Evolutionary conservation across 2,888 invertebrate genomes (phyloP).

Genomic region (Pantelozetes paolii): DNA sequence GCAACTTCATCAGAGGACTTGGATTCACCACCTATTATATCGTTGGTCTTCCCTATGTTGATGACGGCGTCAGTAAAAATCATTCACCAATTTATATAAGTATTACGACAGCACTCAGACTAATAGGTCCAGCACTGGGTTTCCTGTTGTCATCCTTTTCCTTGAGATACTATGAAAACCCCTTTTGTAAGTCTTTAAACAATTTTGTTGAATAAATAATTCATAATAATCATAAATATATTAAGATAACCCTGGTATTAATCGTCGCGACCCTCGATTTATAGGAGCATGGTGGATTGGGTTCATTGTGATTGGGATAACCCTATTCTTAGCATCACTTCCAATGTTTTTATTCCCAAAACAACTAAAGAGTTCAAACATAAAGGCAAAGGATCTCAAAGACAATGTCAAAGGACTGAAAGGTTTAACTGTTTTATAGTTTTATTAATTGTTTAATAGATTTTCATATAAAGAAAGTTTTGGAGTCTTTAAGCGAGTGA

Average conservation of each 20-base stretch:
- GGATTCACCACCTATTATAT: conserved; percentile 46
- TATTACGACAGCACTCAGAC: conserved; percentile 43
- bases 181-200: conserved; percentile 32
- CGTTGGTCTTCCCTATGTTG: conserved; percentile 45
- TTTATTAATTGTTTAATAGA: not conserved
- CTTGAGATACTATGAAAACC: conserved; percentile 47
- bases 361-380: conserved; percentile 27
- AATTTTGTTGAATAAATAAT: conserved; percentile 20
- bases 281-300: conserved; percentile 50
- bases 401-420: conserved; percentile 32
- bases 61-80: conserved; percentile 45
- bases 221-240: not conserved
- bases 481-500: conserved; percentile 39
- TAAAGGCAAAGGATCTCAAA: conserved; percentile 34
- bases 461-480: not conserved
- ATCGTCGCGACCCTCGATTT: conserved; percentile 48
- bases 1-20: conserved; percentile 46
- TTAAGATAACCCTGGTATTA: conserved; percentile 47
- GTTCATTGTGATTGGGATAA: conserved; percentile 48
- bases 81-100: conserved; percentile 44
- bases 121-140: conserved; percentile 47
- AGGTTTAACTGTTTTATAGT: not conserved
- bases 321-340: conserved; percentile 45
- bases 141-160: conserved; percentile 47
- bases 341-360: conserved; percentile 48